Base-by-base conservation (phyloP, 23 tunicate species). In the Styela clava region DNA sequence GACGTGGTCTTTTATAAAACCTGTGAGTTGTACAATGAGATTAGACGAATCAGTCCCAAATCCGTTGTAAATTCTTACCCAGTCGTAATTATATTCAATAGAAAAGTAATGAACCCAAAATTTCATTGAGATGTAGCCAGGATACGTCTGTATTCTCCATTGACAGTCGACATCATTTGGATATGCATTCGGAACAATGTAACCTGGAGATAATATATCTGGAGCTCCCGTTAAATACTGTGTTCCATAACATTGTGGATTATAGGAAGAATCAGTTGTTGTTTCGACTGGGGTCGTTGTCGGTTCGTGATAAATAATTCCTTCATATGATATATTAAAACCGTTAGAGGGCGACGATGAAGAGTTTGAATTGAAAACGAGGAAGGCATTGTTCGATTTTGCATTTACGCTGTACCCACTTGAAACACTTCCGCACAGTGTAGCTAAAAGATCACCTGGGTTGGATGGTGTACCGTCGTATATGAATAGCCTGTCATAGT, bases 61-160 rank as follows among this genome's bases (percentile, higher is more conserved):
- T 30, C 77, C 77, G 77, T 71, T 16, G 77, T 71, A 71, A 28
- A 71, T 71, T 71, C 77, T 71, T 3, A 71, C 35, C 37, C 37
- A 71, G 37, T 71, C 77, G 16, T 26, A 71, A 28, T 34, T 16
- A 71, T 33, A 30, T 30, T 71, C 77, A 5, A 34, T 26, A 21
- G 77, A 71, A 35, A 71, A 71, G 16, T 30, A 71, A 3, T 71
- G 77, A 16, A 34, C 3, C 5, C 34, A 3, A 16, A 71, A 71
- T 27, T 29, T 2, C 12, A 84, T 44, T 9, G 61, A 44, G 73
- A 78, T 23, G 31, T 61, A 3, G n/a, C 19, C 5, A 61, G 56
- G 2, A 22, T 37, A 61, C 32, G 28, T 68, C n/a, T n/a, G n/a
- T 1, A 84, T 31, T 3, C 62, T 35, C 87, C 87, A 84, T 23